These are phyloP conservation scores for Pandemis corylana DNA, from an alignment of 2,888 invertebrate species.

Conservation along the genomic window DNA sequence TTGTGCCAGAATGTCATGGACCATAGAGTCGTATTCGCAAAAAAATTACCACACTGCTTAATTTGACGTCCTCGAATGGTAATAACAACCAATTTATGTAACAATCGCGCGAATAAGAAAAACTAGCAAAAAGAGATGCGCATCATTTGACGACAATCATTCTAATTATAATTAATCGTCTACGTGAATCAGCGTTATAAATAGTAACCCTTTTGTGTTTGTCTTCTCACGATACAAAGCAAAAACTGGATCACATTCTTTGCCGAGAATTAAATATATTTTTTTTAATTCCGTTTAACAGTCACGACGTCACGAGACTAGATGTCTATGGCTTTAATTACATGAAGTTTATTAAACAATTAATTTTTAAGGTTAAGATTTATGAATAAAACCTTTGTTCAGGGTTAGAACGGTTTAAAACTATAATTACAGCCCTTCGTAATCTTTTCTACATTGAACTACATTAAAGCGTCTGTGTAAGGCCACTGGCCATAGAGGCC, in stretches of 20 bases:
- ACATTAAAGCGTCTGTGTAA: slow-evolving; percentile 38
- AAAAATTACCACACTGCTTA: not conserved
- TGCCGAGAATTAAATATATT: not conserved
- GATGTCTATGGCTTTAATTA: slow-evolving; percentile 27
- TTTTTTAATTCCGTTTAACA: not conserved
- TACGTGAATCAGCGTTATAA: slow-evolving; percentile 17
- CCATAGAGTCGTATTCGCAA: not conserved
- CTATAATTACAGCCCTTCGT: slow-evolving; percentile 37
- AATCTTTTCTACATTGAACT: slow-evolving; percentile 42
- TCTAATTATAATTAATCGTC: slow-evolving; percentile 23
- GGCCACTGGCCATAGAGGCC: slow-evolving; percentile 46
- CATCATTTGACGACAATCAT: slow-evolving; percentile 15
- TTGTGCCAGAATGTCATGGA: not conserved
- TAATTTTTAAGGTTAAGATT: slow-evolving; percentile 39
- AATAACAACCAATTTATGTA: slow-evolving; percentile 1
- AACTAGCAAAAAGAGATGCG: slow-evolving; percentile 17
- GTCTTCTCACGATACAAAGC: slow-evolving; percentile 24
- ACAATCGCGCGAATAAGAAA: slow-evolving; percentile 9
- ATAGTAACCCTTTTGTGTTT: slow-evolving; percentile 30
- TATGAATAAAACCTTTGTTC: slow-evolving; percentile 42
- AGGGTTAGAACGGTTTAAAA: slow-evolving; percentile 39
- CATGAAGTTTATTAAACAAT: slow-evolving; percentile 18
- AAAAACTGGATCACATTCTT: slow-evolving; percentile 29
- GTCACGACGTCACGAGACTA: slow-evolving; percentile 12
- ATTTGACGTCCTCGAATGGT: not conserved